Conservation (phyloP, 35 echinoderm and acorn worm species). For the Stichopus chloronotus region DNA sequence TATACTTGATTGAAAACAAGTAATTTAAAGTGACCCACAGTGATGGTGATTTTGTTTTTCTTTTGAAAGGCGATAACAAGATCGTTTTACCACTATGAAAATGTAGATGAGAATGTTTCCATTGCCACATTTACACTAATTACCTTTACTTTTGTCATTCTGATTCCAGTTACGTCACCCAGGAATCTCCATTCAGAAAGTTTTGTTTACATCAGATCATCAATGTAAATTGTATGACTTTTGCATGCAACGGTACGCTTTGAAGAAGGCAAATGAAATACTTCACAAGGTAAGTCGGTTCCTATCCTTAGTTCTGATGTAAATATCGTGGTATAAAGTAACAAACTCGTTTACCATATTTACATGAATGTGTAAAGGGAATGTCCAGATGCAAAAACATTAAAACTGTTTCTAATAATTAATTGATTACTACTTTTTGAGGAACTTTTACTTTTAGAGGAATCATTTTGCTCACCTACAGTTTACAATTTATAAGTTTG, state of each 20-base stretch:
- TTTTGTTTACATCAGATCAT: neutral
- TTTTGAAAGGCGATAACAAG: too few relatives aligned
- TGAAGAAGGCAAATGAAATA: neutral
- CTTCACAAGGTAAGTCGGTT: neutral
- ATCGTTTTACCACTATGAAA: neutral
- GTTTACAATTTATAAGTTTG: neutral
- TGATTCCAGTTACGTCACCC: neutral
- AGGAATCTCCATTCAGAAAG: neutral
- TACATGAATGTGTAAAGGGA: neutral
- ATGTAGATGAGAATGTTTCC: neutral
- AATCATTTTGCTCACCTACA: neutral
- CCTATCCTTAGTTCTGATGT: too few relatives aligned
- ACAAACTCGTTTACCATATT: neutral
- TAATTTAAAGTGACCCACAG: too few relatives aligned
- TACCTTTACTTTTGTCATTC: neutral
- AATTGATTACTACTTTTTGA: neutral
- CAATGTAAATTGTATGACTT: slow-evolving; percentile 2
- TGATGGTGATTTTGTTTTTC: too few relatives aligned
- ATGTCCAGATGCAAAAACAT: neutral
- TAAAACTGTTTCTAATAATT: neutral
- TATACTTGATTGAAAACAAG: too few relatives aligned
- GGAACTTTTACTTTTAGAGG: neutral
- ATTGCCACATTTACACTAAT: neutral
- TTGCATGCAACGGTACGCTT: neutral
- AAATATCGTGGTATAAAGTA: too few relatives aligned